Percentiles rank a stretch among this genome's conserved stretches.
Evolutionary conservation across 2,113 vertebrate genomes (phyloP).

Genomic region (Mola mola): DNA sequence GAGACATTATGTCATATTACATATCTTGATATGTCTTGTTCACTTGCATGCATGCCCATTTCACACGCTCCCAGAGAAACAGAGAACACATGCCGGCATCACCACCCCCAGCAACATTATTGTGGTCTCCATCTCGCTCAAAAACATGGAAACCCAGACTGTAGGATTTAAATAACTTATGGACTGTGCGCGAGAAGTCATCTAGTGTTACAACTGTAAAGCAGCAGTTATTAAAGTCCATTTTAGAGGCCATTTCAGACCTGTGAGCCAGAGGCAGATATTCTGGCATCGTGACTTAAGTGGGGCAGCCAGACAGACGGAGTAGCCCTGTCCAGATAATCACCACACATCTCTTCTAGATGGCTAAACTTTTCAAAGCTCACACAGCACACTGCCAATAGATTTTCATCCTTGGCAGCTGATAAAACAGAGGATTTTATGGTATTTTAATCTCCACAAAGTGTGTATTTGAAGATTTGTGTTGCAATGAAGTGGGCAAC

Average conservation of each 20-base stretch:
- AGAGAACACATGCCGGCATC: conserved; percentile 54
- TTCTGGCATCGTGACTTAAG: conserved; percentile 64
- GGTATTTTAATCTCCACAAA: conserved; percentile 55
- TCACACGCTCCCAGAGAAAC: conserved; percentile 59
- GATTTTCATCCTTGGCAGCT: conserved; percentile 69
- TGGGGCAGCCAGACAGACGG: conserved; percentile 67
- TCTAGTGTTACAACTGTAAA: conserved; percentile 45
- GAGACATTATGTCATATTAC: conserved; percentile 78
- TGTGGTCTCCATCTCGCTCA: conserved; percentile 37
- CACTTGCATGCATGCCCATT: conserved; percentile 64
- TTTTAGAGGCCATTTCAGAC: conserved; percentile 63
- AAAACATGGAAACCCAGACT: conserved; percentile 21
- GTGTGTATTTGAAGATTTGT: conserved; percentile 51
- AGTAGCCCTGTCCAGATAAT: conserved; percentile 74
- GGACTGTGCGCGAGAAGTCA: conserved; percentile 30
- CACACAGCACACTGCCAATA: conserved; percentile 61
- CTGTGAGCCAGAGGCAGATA: conserved; percentile 60
- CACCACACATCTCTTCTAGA: conserved; percentile 72
- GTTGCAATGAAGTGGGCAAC: conserved; percentile 24
- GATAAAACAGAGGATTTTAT: conserved; percentile 67
- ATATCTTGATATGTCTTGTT: conserved; percentile 76
- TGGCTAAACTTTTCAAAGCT: conserved; percentile 72
- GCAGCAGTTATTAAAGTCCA: conserved; percentile 54
- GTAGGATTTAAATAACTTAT: conserved; percentile 41
- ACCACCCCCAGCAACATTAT: conserved; percentile 20